Conservation (phyloP, 2,797 vertebrate genomes). For the Notolabrus celidotus region DNA sequence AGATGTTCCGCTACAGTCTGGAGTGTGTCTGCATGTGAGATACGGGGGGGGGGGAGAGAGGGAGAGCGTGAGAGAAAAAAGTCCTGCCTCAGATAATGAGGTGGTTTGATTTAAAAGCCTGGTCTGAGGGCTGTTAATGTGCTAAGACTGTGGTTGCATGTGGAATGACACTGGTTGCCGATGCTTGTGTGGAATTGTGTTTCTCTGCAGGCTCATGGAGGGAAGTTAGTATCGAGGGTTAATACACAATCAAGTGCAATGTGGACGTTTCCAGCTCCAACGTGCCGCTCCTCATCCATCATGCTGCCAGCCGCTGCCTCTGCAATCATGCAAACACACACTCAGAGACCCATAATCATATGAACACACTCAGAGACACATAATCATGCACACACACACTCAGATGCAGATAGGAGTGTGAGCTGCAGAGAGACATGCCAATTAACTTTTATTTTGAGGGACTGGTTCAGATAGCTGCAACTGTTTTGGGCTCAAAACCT, state of each 20-base stretch:
- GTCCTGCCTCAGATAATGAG: constrained; percentile 55
- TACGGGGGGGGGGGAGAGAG: constrained; percentile 6
- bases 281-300: constrained; percentile 75
- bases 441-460: constrained; percentile 2
- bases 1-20: constrained; percentile 60
- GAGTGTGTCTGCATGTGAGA: constrained; percentile 49
- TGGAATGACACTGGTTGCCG: constrained; percentile 62
- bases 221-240: constrained; percentile 59
- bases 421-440: constrained; percentile 34
- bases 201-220: constrained; percentile 12
- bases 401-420: constrained; percentile 27
- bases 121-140: constrained; percentile 72
- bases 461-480: background rate
- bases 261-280: constrained; percentile 54
- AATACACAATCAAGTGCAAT: constrained; percentile 60
- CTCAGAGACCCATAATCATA: constrained; percentile 45
- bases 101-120: constrained; percentile 73
- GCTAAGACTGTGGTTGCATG: constrained; percentile 66
- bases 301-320: constrained; percentile 70
- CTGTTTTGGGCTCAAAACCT: background rate
- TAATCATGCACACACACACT: constrained; percentile 50
- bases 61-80: constrained; percentile 54
- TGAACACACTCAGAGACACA: constrained; percentile 43
- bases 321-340: constrained; percentile 52
- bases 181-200: constrained; percentile 14